Percentiles rank a stretch among this genome's conserved stretches.
Conservation (phyloP, 92 coral and sea anemone species). For the Phenganax stokvisi region DNA sequence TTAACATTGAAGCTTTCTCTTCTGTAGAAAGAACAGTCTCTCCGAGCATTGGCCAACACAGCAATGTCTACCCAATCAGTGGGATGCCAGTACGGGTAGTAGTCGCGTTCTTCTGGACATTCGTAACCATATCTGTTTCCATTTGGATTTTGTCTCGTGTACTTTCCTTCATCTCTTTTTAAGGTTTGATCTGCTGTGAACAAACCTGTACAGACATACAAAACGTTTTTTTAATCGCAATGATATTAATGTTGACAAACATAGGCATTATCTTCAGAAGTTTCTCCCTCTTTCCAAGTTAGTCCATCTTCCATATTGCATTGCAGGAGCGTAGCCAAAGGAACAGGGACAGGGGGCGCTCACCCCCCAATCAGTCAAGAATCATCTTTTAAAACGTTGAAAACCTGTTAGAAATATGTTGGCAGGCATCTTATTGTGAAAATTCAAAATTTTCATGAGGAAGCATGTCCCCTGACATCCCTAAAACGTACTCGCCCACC, state of each 20-base stretch:
- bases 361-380: neutral
- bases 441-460: too few species aligned
- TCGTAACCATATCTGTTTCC: constrained; percentile 91
- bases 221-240: neutral
- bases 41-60: constrained; percentile 56
- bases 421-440: too few species aligned
- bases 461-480: too few species aligned
- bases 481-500: too few species aligned
- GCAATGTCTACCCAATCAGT: constrained; percentile 93
- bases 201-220: constrained; percentile 48
- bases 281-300: too few species aligned
- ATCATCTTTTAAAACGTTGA: neutral
- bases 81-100: constrained; percentile 96
- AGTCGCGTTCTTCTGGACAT: constrained; percentile 93
- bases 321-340: too few species aligned
- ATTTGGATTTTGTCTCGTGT: constrained; percentile 88
- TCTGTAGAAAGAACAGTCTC: constrained; percentile 62
- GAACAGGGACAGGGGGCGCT: neutral
- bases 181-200: constrained; percentile 96
- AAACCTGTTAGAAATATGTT: too few species aligned
- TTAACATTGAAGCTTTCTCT: constrained; percentile 86
- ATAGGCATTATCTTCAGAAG: neutral
- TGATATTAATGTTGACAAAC: neutral
- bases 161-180: constrained; percentile 56
- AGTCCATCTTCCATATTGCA: too few species aligned